phyloP scores from a whole-genome alignment of 92 coral and sea anemone species.

The Palythoa grandis region DNA sequence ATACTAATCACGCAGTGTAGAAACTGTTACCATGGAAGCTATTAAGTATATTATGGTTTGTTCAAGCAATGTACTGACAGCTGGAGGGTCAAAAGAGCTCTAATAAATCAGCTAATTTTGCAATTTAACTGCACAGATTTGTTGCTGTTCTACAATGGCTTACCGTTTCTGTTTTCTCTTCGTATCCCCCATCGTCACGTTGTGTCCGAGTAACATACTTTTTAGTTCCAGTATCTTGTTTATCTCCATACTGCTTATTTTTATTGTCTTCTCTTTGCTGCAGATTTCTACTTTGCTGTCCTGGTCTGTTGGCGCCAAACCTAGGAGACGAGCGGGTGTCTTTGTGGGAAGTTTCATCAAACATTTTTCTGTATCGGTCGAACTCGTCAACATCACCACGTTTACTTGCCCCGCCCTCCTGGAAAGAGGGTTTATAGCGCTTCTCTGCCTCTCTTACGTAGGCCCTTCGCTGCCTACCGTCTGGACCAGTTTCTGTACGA shows the following conservation, averaged over 20 bases:
- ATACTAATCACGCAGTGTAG: too few relatives aligned
- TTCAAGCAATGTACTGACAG: too few relatives aligned
- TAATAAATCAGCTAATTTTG: too few relatives aligned
- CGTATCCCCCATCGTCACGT: slow-evolving; percentile 30
- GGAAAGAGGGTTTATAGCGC: neutral
- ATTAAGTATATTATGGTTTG: too few relatives aligned
- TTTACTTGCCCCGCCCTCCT: neutral
- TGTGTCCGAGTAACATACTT: slow-evolving; percentile 15
- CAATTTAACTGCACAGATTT: too few relatives aligned
- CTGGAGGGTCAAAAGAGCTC: too few relatives aligned
- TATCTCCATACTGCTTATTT: neutral
- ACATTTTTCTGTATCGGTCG: slow-evolving; percentile 29
- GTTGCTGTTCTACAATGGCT: neutral
- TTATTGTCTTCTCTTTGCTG: neutral
- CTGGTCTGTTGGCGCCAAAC: neutral
- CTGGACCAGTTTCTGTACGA: neutral
- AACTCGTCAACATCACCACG: slow-evolving; percentile 14
- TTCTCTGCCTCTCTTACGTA: slow-evolving; percentile 4
- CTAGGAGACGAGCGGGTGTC: neutral
- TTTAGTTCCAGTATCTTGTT: slow-evolving; percentile 10
- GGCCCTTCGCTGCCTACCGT: slow-evolving; percentile 17
- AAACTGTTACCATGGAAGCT: too few relatives aligned
- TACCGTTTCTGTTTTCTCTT: slow-evolving; percentile 52
- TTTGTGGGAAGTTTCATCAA: neutral
- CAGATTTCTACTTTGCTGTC: neutral